phyloP scores from a whole-genome alignment of 2,113 vertebrate genomes.

The Ptychochromis oligacanthus region DNA sequence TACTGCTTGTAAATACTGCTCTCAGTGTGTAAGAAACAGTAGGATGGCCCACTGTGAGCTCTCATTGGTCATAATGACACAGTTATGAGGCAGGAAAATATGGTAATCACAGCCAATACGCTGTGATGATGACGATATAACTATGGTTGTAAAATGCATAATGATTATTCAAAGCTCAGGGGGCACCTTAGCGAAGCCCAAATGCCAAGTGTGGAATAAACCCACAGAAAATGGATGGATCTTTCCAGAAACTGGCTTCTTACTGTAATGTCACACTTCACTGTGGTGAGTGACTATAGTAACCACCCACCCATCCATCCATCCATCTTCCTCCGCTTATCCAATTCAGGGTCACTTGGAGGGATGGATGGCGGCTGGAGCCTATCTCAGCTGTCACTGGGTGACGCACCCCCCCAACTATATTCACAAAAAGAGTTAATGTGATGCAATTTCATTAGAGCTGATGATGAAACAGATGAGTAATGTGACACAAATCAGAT shows the following conservation, averaged over 20 bases:
- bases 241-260: constrained; percentile 4
- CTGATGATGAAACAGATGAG: background rate
- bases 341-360: background rate
- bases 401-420: background rate
- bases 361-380: background rate
- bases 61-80: constrained; percentile 45
- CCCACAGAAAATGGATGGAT: constrained; percentile 22
- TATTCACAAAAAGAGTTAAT: constrained; percentile 12
- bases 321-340: background rate
- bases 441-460: background rate
- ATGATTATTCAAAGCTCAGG: constrained; percentile 49
- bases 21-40: background rate
- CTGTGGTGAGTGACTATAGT: constrained; percentile 13
- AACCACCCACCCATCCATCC: background rate
- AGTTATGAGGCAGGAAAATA: constrained; percentile 45
- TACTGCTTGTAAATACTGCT: constrained; percentile 24
- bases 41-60: background rate
- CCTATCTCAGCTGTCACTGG: background rate
- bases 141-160: constrained; percentile 33
- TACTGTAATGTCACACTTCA: constrained; percentile 9
- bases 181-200: constrained; percentile 9
- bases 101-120: constrained; percentile 46
- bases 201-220: constrained; percentile 55
- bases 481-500: background rate
- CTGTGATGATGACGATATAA: constrained; percentile 28